These are phyloP conservation scores for Conus betulinus DNA, from an alignment of 1,140 invertebrate species.

Conservation along the genomic window DNA sequence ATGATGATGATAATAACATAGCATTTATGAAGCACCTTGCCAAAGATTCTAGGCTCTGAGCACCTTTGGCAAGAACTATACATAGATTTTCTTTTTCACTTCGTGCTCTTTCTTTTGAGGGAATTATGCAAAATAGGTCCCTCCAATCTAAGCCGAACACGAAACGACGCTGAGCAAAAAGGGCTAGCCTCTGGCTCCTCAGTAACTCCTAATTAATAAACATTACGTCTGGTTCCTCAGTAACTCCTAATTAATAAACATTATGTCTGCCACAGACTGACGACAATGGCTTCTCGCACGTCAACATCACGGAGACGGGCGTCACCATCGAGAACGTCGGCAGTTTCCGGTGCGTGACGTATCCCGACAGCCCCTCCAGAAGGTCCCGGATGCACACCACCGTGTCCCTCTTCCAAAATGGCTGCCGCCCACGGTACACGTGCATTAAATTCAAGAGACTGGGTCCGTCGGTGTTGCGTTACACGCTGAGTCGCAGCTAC, in stretches of 20 bases:
- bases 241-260: background rate
- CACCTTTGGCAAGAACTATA: too few species aligned
- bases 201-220: background rate
- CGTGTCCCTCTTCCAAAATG: constrained; percentile 56
- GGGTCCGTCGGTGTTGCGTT: constrained; percentile 45
- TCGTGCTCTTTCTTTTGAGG: background rate
- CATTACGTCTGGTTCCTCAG: background rate
- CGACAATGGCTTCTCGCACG: constrained; percentile 19
- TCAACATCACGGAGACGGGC: constrained; percentile 46
- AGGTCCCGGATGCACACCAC: constrained; percentile 49
- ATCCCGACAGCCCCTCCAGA: constrained; percentile 45
- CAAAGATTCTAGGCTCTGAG: too few species aligned
- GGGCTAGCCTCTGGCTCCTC: too few species aligned
- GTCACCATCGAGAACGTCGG: constrained; percentile 51
- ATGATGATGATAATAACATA: too few species aligned
- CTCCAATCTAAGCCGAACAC: too few species aligned
- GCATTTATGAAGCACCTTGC: too few species aligned
- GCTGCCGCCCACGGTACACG: constrained; percentile 62
- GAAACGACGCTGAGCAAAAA: too few species aligned
- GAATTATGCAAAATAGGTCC: too few species aligned
- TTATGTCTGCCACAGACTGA: constrained; percentile 23
- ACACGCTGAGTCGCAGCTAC: constrained; percentile 52
- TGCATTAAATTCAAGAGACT: constrained; percentile 51
- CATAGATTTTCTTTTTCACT: background rate
- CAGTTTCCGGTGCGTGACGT: constrained; percentile 55